Evolutionary conservation across 2,888 invertebrate species (phyloP).

Genomic region (Coremacera marginata): DNA sequence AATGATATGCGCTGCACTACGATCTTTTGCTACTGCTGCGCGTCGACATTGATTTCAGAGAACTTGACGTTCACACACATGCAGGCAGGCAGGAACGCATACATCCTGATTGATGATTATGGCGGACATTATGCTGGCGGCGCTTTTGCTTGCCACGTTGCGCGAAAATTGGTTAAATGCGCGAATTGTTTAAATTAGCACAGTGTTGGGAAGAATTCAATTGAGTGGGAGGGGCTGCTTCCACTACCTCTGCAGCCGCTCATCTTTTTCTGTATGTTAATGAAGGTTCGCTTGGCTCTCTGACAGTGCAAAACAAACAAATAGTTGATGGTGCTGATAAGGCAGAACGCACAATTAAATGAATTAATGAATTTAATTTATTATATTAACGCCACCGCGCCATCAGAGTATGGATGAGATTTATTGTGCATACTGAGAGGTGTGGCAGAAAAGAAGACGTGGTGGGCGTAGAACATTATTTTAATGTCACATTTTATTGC

Average conservation of each 20-base stretch:
- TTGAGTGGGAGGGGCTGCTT: too few relatives aligned
- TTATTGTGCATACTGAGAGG: neutral
- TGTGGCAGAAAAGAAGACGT: neutral
- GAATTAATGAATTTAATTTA: constrained; percentile 28
- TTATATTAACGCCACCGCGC: constrained; percentile 16
- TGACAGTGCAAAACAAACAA: too few relatives aligned
- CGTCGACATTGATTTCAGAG: neutral
- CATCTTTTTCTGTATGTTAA: too few relatives aligned
- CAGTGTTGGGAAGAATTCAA: neutral
- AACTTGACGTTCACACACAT: neutral
- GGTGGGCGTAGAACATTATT: neutral
- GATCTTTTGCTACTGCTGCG: neutral
- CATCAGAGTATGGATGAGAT: neutral
- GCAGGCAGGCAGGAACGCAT: too few relatives aligned
- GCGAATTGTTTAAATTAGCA: neutral
- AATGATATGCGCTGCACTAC: neutral
- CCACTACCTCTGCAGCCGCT: too few relatives aligned
- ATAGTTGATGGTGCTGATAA: neutral
- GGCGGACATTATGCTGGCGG: too few relatives aligned
- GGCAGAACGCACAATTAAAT: constrained; percentile 24
- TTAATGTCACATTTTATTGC: constrained; percentile 27
- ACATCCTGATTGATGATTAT: too few relatives aligned
- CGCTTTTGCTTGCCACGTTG: too few relatives aligned
- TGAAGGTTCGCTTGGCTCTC: too few relatives aligned
- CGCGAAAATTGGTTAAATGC: too few relatives aligned